Percentiles rank a stretch among this genome's conserved stretches.
Evolutionary conservation across 2,888 invertebrate genomes (phyloP).

Genomic region (Ectropis crepuscularia): DNA sequence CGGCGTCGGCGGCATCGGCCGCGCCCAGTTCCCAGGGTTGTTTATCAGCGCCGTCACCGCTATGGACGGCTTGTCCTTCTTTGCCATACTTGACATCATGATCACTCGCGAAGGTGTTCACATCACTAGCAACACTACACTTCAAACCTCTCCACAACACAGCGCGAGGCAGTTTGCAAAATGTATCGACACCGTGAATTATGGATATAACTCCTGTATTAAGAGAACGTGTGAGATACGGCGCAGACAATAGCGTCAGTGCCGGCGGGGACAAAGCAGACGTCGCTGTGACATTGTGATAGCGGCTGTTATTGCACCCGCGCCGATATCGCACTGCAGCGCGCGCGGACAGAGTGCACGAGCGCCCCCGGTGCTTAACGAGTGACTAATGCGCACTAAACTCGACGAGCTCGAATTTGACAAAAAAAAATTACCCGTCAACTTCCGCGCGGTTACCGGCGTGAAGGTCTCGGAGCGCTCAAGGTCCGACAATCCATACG

Average conservation of each 20-base stretch:
- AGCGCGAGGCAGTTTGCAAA: conserved; percentile 55
- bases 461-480: conserved; percentile 82
- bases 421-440: conserved; percentile 79
- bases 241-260: conserved; percentile 59
- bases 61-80: conserved; percentile 95
- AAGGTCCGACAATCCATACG: conserved; percentile 82
- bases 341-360: conserved; percentile 67
- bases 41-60: conserved; percentile 93
- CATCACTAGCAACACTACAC: conserved; percentile 76
- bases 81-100: conserved; percentile 88
- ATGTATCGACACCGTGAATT: conserved; percentile 51
- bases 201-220: conserved; percentile 54
- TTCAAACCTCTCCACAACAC: conserved; percentile 48
- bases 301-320: conserved; percentile 76
- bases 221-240: conserved; percentile 56
- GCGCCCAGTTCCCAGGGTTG: conserved; percentile 83
- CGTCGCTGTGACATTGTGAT: conserved; percentile 79
- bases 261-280: conserved; percentile 68
- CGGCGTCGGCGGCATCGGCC: conserved; percentile 65
- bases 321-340: conserved; percentile 69
- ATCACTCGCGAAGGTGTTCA: conserved; percentile 79
- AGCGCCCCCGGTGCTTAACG: conserved; percentile 68
- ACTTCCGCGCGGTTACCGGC: conserved; percentile 84
- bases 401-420: conserved; percentile 78
- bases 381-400: conserved; percentile 80